Evolutionary conservation across 2,888 invertebrate species (phyloP), one percentile per base, ranked within the genome.

Genomic region (Oligia latruncula): DNA sequence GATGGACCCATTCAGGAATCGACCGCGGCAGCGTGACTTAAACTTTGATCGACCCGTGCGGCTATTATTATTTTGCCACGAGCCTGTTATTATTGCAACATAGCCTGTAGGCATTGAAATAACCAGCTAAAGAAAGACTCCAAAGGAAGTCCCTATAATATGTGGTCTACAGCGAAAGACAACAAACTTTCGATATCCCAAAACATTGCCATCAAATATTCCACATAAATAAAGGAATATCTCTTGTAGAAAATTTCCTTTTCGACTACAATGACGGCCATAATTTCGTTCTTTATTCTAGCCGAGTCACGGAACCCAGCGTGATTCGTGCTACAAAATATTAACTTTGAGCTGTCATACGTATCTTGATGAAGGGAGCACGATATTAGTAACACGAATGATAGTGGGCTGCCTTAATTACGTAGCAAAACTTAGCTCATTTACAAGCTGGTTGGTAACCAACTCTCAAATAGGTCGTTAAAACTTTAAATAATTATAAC

Each of bases 311-410:
- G 85, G 82, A 84, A 84, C 71, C 58, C 79, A 20, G 43, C 74
- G 76, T 70, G 77, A 82, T 92, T 90, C 92, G 91, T 92, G 92
- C 91, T 87, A 88, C 88, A 81, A 87, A 90, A 90, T 92, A 92
- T 92, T 92, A 90, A 89, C 89, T 88, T 89, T 88, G 80, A 83
- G 87, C 93, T 92, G 93, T 92, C 93, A 91, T 91, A 90, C 90
- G 77, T 90, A 92, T 90, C 90, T 93, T 91, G 93, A 94, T 94
- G 85, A 87, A 82, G 85, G 88, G 80, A 89, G 83, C 91, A 86
- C 91, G 90, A 91, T 89, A 90, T 89, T 87, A 87, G 87, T 71
- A 82, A 78, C 86, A 89, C 88, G 88, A 85, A 87, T 90, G 90
- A 90, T 90, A 90, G 85, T 81, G 77, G 68, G 73, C 65, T 73